Evolutionary conservation across 2,113 vertebrate genomes (phyloP).

Genomic region (Accipiter virgatus): DNA sequence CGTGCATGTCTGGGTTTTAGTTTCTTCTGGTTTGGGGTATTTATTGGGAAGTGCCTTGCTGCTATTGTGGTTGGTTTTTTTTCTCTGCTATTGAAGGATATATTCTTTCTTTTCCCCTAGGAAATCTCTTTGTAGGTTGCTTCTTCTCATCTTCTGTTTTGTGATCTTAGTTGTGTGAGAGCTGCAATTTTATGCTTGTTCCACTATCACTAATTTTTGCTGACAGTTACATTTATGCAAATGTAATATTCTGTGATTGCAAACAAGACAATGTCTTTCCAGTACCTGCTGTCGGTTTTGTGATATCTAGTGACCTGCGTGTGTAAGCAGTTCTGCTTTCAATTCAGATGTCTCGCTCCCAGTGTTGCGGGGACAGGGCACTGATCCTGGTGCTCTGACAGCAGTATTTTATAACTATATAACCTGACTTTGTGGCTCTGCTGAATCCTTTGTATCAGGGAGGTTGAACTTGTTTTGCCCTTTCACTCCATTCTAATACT

Average conservation of each 20-base stretch:
- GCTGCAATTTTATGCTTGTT: not conserved
- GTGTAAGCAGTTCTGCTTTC: not conserved
- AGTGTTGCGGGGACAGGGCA: not conserved
- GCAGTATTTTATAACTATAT: not conserved
- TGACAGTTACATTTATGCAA: not conserved
- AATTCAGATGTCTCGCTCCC: not conserved
- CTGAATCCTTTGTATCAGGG: not conserved
- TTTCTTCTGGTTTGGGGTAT: too few species aligned
- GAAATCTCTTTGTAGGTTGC: not conserved
- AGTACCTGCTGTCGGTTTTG: not conserved
- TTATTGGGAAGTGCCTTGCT: not conserved
- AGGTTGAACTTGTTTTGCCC: not conserved
- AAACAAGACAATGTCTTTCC: not conserved
- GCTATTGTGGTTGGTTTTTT: not conserved
- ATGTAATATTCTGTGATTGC: not conserved
- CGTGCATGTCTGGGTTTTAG: too few species aligned
- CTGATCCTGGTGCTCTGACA: not conserved
- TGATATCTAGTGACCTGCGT: not conserved
- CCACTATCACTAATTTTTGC: not conserved
- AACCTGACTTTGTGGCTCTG: not conserved
- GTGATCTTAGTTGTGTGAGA: fast-evolving
- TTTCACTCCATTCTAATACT: not conserved
- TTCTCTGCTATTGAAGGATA: not conserved
- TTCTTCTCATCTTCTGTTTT: not conserved
- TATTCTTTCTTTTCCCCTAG: not conserved